Base-by-base conservation (phyloP, 2,888 invertebrate species). In the Dorcus hopei region DNA sequence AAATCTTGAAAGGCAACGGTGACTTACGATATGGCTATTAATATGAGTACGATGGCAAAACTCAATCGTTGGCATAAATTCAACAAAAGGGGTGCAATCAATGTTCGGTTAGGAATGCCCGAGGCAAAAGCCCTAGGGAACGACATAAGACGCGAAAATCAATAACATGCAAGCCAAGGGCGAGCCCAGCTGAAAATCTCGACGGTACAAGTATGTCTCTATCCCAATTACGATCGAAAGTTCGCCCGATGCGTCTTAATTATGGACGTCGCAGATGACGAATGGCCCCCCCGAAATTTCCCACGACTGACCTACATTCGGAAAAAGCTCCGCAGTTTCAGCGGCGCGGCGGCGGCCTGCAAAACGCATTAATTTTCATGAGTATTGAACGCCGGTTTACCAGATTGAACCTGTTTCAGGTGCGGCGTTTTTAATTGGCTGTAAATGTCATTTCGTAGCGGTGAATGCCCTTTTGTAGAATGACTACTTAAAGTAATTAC, bases 61-160 rank as follows among this genome's bases (percentile, higher is more conserved):
- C 6, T 7, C 14, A 42, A 42, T 42, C 14, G 42, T 42, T 42
- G 14, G 42, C 42, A 42, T 45, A 19, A 45, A 16, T 45, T 23
- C 45, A 51, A 59, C 56, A 43, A 38, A 55, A 42, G 57, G 62
- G 52, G 61, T 61, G 59, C 61, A 68, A 64, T 66, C 65, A 66
- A 65, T 64, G 66, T 64, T 63, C 58, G 61, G 57, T 54, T 61
- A 63, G 62, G 63, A 62, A 65, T 62, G 61, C 65, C 57, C 61
- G 61, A 59, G 61, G 63, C 58, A 54, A 61, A 63, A 59, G 26
- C 63, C 61, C 61, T 54, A 62, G 63, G 65, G 65, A 64, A 33
- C 6, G 59, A 65, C 54, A 51, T 63, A 66, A 68, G 66, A 66
- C 64, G 62, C 59, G 65, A 67, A 68, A 68, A 68, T 68, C 68